These are phyloP conservation scores for Elysia crispata DNA, from an alignment of 2,888 invertebrate species.

Conservation along the genomic window DNA sequence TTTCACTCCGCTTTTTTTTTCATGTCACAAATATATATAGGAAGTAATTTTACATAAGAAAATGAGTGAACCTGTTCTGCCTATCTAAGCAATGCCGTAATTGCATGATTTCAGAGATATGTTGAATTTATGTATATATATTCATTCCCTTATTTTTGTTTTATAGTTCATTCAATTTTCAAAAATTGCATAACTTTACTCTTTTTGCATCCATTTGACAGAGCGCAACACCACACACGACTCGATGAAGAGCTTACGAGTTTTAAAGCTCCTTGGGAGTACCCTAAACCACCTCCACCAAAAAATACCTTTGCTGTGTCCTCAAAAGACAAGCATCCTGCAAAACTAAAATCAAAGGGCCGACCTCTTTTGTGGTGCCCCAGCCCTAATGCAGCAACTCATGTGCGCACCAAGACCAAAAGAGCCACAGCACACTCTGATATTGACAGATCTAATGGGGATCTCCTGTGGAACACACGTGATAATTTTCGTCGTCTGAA, in stretches of 20 bases:
- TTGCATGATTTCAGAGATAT: no score
- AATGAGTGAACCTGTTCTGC: no score
- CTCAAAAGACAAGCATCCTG: conserved; percentile 3
- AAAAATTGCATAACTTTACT: conserved; percentile 16
- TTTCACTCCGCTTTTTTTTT: no score
- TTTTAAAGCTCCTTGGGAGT: conserved; percentile 50
- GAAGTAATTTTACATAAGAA: no score
- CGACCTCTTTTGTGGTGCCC: conserved; percentile 66
- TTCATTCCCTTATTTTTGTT: no score
- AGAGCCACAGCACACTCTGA: conserved; percentile 17
- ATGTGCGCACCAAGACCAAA: conserved; percentile 15
- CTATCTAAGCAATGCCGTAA: no score
- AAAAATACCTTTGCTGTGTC: conserved; percentile 26
- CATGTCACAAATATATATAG: no score
- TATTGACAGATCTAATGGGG: background rate
- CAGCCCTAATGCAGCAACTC: conserved; percentile 23
- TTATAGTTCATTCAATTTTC: no score
- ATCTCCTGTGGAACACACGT: conserved; percentile 41
- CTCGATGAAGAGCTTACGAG: conserved; percentile 43
- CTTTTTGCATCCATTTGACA: conserved; percentile 12
- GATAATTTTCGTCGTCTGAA: conserved; percentile 60
- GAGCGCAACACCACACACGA: conserved; percentile 52
- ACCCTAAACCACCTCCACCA: conserved; percentile 43
- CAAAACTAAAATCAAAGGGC: conserved; percentile 47
- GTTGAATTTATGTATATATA: no score